Base-by-base conservation (phyloP, 2,113 vertebrate genomes). In the Ailurus styani region DNA sequence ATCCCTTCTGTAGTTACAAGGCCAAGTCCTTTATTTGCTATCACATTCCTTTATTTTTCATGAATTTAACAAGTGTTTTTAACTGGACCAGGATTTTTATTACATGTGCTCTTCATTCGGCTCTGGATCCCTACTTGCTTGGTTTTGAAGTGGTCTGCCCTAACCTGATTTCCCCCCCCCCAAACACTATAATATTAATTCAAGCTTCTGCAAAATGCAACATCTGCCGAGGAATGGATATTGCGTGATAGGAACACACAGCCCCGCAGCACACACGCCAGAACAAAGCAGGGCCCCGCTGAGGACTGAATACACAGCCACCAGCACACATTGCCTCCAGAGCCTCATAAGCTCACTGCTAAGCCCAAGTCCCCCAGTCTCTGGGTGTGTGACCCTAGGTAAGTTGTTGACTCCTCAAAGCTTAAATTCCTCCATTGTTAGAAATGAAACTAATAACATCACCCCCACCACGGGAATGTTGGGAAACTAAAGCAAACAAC, bases 251-350 rank as follows among this genome's bases (percentile, higher is more conserved):
- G 66, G 31, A 31, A 60, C 6, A 5, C 1, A 11, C 23, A 23
- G 72, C 8, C 54, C 57, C 29, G 15, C 5, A 13, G 18, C 7
- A 2, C 0, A 0, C 13, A 10, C n/a, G 2, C 1, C 50, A 45
- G 54, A 14, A 4, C 50, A 25, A 21, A 84, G 91, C 29, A 72
- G 34, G 50, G 15, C 13, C 0, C 7, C 0, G 31, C 1, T 25
- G 31, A 11, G 31, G 18, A 3, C 37, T 20, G 12, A 8, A 3
- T 0, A 1, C 3, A 3, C 18, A 57, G 45, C 31, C 25, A 0
- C 0, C 7, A 50, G 25, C 25, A 29, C 34, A 21, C 27, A 3
- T 0, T 8, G 57, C 40, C 29, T 9, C n/a, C 18, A 25, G 3
- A 21, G 40, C 25, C 45, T 12, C 14, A 2, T 1, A 4, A n/a